Evolutionary conservation across 1,140 invertebrate species (phyloP).

Genomic region (Sycophaga agraensis): DNA sequence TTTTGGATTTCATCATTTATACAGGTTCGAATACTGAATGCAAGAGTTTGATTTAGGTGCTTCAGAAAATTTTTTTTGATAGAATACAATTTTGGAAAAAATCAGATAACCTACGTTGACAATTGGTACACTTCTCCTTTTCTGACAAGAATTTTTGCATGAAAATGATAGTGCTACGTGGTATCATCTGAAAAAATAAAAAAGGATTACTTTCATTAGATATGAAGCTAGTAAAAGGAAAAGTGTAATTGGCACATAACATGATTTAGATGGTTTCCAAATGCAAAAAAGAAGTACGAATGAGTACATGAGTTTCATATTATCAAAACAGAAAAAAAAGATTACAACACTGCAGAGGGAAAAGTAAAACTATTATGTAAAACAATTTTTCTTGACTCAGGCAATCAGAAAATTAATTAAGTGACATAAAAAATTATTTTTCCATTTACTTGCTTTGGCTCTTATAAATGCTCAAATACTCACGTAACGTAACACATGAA

Average conservation of each 20-base stretch:
- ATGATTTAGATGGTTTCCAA: background rate
- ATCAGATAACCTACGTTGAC: background rate
- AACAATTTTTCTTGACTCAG: background rate
- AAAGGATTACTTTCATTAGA: background rate
- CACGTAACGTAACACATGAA: background rate
- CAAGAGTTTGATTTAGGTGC: background rate
- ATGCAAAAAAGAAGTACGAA: background rate
- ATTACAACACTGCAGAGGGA: background rate
- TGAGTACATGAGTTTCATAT: background rate
- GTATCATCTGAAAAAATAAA: background rate
- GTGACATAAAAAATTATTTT: background rate
- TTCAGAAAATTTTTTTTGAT: background rate
- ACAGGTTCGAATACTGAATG: background rate
- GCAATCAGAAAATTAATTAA: background rate
- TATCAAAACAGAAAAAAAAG: background rate
- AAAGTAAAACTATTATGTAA: background rate
- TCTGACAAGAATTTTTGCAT: background rate
- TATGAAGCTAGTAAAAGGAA: background rate
- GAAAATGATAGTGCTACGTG: background rate
- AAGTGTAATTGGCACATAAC: background rate
- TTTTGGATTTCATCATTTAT: background rate
- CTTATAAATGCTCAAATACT: background rate
- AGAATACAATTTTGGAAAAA: too few relatives aligned
- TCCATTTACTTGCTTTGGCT: background rate
- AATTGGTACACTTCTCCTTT: constrained; percentile 1